Evolutionary conservation across 2,888 invertebrate genomes (phyloP), one percentile per base, ranked within the genome.

Genomic region (Brenthis hecate): DNA sequence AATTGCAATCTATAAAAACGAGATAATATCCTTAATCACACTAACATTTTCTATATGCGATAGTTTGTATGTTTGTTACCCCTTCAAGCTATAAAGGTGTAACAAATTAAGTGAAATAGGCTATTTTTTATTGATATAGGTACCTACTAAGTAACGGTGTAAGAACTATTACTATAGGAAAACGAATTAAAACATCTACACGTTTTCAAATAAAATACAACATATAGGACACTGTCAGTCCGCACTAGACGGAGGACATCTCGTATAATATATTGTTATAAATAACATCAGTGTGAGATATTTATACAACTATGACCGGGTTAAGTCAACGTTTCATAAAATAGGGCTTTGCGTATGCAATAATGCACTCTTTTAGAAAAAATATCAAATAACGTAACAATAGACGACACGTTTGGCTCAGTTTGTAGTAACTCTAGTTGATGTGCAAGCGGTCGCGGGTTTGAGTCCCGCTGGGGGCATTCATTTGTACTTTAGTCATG

Each of bases 221-320:
- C 50, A 71, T 70, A 67, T 68, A 65, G 66, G 60, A 72, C 63
- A 57, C 56, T 70, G 65, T 74, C 75, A 73, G 74, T 73, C 71
- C 75, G 78, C 79, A 82, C 79, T 86, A 86, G 86, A 80, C 83
- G 82, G 80, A 84, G 76, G 82, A 80, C 84, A 84, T 85, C 85
- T 82, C 83, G 80, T 81, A 80, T 85, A 85, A 82, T 85, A 85
- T 85, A 81, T 79, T 78, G 82, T 82, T 86, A 88, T 83, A 91
- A 88, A 91, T 92, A 92, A 85, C 81, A 66, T 78, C 77, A 77
- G 84, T 85, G 86, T 82, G 85, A 85, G 88, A 89, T 91, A 92
- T 92, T 91, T 89, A 82, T 86, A 86, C 85, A 81, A 86, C 91
- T 89, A 88, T 88, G 83, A 92, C 92, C 92, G 83, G 91, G 92